Evolutionary conservation across 2,888 invertebrate species (phyloP).

Genomic region (Spodoptera littoralis): DNA sequence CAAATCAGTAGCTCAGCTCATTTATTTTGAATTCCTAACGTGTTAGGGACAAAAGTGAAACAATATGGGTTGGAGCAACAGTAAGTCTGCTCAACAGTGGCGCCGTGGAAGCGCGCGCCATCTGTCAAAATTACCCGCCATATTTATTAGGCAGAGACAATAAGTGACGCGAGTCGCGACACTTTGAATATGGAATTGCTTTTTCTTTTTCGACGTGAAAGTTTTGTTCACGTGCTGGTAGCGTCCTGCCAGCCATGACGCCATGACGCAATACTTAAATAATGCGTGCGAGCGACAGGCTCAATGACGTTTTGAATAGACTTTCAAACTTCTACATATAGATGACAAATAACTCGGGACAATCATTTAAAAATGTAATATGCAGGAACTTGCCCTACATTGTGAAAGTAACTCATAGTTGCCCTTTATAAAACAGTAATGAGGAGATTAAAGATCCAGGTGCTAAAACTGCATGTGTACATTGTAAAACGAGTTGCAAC

Average conservation of each 20-base stretch:
- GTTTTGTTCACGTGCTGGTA: slow-evolving; percentile 42
- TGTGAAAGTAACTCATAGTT: slow-evolving; percentile 13
- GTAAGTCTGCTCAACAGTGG: slow-evolving; percentile 84
- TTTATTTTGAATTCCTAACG: slow-evolving; percentile 84
- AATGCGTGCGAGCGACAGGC: slow-evolving; percentile 16
- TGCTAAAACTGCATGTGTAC: slow-evolving; percentile 15
- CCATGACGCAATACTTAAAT: slow-evolving; percentile 28
- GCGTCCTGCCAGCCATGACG: slow-evolving; percentile 20
- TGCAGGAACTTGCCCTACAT: slow-evolving; percentile 17
- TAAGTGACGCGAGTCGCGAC: slow-evolving; percentile 53
- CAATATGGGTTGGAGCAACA: slow-evolving; percentile 87
- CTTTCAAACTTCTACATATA: slow-evolving; percentile 6
- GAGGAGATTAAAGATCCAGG: slow-evolving; percentile 34
- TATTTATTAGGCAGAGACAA: slow-evolving; percentile 72
- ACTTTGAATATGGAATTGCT: slow-evolving; percentile 54
- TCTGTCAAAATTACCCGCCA: slow-evolving; percentile 83
- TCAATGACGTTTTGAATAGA: slow-evolving; percentile 14
- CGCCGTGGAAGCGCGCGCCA: slow-evolving; percentile 80
- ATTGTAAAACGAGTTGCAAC: slow-evolving; percentile 5
- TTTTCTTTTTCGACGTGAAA: slow-evolving; percentile 36
- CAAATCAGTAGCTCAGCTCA: slow-evolving; percentile 86
- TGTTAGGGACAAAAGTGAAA: slow-evolving; percentile 77
- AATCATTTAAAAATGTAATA: slow-evolving; percentile 6
- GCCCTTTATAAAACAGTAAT: slow-evolving; percentile 29
- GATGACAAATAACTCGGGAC: slow-evolving; percentile 11